Percentiles rank a stretch among this genome's conserved stretches.
phyloP scores from a whole-genome alignment of 2,113 vertebrate genomes.

The Phalacrocorax carbo region DNA sequence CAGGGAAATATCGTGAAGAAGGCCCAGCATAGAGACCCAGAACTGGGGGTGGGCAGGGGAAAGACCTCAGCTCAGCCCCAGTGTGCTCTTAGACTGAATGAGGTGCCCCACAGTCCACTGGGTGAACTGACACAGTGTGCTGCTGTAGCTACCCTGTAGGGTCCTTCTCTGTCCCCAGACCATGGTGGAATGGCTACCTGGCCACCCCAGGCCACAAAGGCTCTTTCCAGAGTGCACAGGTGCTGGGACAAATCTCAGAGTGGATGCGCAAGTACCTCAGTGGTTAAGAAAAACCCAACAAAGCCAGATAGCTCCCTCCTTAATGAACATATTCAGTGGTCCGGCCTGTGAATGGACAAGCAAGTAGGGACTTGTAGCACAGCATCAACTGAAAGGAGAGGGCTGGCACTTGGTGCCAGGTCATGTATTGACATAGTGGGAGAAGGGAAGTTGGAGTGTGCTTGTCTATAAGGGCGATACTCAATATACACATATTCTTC shows the following conservation, averaged over 20 bases:
- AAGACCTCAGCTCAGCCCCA: background rate
- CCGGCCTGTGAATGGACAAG: background rate
- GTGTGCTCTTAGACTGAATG: background rate
- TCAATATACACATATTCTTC: background rate
- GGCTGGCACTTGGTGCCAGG: background rate
- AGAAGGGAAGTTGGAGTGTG: background rate
- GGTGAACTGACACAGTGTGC: background rate
- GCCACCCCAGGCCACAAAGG: background rate
- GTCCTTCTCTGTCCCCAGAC: background rate
- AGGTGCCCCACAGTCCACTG: background rate
- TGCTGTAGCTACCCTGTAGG: background rate
- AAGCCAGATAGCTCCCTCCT: background rate
- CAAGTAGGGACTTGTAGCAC: background rate
- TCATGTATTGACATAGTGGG: background rate
- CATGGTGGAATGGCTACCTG: background rate
- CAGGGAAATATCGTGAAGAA: rapidly evolving
- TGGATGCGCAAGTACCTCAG: background rate
- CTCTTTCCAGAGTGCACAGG: background rate
- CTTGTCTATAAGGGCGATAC: background rate
- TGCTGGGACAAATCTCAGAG: background rate
- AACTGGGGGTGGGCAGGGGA: background rate
- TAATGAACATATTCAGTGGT: background rate
- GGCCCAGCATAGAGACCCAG: background rate
- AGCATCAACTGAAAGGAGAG: background rate
- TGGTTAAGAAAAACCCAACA: background rate